Evolutionary conservation across 1,140 invertebrate species (phyloP), one percentile per base, ranked within the genome.

Genomic region (Drosophila lowei): DNA sequence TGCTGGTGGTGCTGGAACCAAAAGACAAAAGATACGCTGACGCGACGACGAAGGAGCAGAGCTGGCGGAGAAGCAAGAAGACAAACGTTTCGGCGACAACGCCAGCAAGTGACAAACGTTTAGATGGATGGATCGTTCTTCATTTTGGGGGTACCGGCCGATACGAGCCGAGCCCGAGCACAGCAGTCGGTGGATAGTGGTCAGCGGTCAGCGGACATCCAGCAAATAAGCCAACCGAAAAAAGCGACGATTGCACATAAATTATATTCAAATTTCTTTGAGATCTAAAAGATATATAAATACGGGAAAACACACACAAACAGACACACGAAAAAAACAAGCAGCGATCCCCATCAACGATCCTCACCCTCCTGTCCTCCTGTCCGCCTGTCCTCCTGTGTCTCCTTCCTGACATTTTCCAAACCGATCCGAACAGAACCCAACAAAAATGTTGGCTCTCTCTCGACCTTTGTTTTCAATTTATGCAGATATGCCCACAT

Each of bases 261-360:
- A 90, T 90, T 90, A 90, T 90, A 90, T 90, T 90, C 77, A 90
- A 90, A 90, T 88, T 90, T 88, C 49, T 50, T 65, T 11, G 58
- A 89, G 85, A 89, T 89, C 85, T 75, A 78, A 89, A 60, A 89
- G 79, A 89, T 84, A 89, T 75, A 77, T 72, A 89, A 75, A 80
- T 72, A 81, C 81, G 62, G 62, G 60, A 66, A 78, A 84, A 79
- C 30, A 60, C 46, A 60, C 38, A 67, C 7, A 66, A 9, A 49
- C 25, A 57, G 15, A 57, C 25, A 55, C n/a, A 59, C 23, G 3
- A 42, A 84, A 79, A 28, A 7, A 6, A 30, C 41, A 30, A 25
- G 25, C 41, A 44, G 34, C 53, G 30, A 61, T 48, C 48, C 34
- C 48, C 30, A 49, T 2, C 18, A 15, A 7, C 56, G 7, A 49